Conservation (phyloP, 2,888 invertebrate species). For the Cybosia mesomella region DNA sequence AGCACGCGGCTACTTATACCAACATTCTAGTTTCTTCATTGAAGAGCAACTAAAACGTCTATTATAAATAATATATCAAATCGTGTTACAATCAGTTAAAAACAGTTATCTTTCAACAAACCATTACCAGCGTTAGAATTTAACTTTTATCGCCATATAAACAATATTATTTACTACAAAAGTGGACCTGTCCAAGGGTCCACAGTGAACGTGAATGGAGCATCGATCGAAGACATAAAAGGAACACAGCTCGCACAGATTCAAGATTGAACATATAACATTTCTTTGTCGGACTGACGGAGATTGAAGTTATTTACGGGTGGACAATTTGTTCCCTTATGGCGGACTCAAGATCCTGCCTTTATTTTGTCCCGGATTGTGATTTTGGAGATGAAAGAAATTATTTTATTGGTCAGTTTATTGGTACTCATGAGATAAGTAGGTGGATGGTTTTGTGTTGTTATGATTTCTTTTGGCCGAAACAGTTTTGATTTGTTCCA, state of each 20-base stretch:
- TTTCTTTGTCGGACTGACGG: conserved; percentile 37
- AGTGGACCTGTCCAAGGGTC: conserved; percentile 14
- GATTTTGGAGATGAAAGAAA: conserved; percentile 11
- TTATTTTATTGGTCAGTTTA: conserved; percentile 12
- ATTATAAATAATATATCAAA: not conserved
- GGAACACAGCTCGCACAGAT: conserved; percentile 20
- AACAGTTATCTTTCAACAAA: not conserved
- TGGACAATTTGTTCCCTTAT: conserved; percentile 22
- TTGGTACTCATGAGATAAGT: not conserved
- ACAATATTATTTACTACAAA: not conserved
- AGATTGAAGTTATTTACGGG: conserved; percentile 36
- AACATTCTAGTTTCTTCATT: too few relatives aligned
- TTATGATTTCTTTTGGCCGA: not conserved
- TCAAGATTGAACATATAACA: conserved; percentile 45
- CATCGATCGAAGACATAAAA: conserved; percentile 45
- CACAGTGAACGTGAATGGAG: conserved; percentile 24
- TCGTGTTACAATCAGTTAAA: not conserved
- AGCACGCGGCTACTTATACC: too few relatives aligned
- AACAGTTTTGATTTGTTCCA: not conserved
- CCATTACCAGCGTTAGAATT: not conserved
- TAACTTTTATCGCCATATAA: not conserved
- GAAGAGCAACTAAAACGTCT: too few relatives aligned
- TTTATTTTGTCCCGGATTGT: conserved; percentile 6
- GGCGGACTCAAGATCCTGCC: conserved; percentile 1
- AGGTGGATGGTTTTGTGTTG: not conserved